Conservation (phyloP, 2,797 vertebrate genomes). For the Mionectes olivaceus region DNA sequence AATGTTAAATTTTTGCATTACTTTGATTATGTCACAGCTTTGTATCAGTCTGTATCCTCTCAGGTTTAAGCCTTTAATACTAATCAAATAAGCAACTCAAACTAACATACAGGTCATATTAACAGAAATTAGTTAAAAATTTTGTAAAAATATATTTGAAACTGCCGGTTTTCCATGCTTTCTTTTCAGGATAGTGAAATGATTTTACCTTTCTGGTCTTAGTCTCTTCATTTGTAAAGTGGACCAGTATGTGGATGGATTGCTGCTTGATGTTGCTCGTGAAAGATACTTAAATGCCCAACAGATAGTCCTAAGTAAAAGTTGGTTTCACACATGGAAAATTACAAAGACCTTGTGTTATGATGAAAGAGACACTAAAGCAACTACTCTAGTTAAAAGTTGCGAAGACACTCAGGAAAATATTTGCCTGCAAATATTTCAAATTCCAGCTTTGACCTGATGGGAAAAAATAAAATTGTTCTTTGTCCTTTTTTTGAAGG, state of each 20-base stretch:
- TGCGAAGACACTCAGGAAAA: neutral
- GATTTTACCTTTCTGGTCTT: neutral
- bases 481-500: constrained; percentile 1
- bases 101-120: neutral
- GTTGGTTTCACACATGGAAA: neutral
- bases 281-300: neutral
- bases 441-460: constrained; percentile 6
- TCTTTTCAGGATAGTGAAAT: neutral
- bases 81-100: neutral
- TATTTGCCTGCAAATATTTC: neutral
- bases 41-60: neutral
- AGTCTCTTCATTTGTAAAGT: neutral
- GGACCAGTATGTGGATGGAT: neutral
- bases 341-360: neutral
- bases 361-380: neutral
- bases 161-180: neutral
- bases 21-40: neutral
- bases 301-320: neutral
- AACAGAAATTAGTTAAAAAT: neutral
- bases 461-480: neutral
- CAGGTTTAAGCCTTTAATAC: neutral
- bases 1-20: neutral
- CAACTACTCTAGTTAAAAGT: neutral
- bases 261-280: neutral
- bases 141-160: neutral